A percentile compares a stretch with the other conserved stretches of the same genome.
These are phyloP conservation scores for Spilarctia lutea DNA, from an alignment of 2,888 invertebrate species.

Conservation along the genomic window DNA sequence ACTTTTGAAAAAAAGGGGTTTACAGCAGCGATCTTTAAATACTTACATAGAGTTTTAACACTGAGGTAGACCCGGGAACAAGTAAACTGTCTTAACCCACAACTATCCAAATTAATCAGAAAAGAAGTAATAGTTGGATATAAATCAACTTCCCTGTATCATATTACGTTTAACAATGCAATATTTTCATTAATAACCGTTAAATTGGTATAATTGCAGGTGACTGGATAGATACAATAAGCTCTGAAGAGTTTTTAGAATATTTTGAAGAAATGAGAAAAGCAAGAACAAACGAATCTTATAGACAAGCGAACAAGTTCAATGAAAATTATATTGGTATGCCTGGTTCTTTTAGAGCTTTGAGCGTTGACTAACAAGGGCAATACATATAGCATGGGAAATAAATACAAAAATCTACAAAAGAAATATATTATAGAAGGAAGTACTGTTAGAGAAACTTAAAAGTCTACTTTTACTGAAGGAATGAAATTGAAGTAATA, in stretches of 20 bases:
- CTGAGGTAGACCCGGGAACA: too few relatives aligned
- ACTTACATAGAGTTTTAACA: too few relatives aligned
- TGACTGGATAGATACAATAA: conserved; percentile 4
- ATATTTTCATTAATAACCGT: neutral
- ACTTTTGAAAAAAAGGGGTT: too few relatives aligned
- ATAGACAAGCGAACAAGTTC: conserved; percentile 54
- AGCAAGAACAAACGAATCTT: conserved; percentile 60
- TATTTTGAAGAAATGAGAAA: conserved; percentile 55
- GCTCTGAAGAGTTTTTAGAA: conserved; percentile 47
- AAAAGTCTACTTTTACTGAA: neutral
- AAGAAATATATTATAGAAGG: neutral
- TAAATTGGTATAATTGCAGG: neutral
- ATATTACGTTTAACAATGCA: rapidly evolving
- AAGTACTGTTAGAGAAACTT: neutral
- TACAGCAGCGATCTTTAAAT: too few relatives aligned
- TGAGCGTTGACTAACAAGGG: conserved; percentile 50
- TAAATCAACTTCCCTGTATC: too few relatives aligned
- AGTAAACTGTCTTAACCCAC: too few relatives aligned
- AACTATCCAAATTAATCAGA: too few relatives aligned
- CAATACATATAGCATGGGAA: neutral
- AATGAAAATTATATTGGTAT: conserved; percentile 58
- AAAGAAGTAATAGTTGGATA: too few relatives aligned
- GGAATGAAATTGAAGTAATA: neutral
- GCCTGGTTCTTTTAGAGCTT: conserved; percentile 57
- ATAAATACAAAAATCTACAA: neutral